Conservation (phyloP, 2,888 invertebrate genomes). For the Stenoptilia bipunctidactyla region DNA sequence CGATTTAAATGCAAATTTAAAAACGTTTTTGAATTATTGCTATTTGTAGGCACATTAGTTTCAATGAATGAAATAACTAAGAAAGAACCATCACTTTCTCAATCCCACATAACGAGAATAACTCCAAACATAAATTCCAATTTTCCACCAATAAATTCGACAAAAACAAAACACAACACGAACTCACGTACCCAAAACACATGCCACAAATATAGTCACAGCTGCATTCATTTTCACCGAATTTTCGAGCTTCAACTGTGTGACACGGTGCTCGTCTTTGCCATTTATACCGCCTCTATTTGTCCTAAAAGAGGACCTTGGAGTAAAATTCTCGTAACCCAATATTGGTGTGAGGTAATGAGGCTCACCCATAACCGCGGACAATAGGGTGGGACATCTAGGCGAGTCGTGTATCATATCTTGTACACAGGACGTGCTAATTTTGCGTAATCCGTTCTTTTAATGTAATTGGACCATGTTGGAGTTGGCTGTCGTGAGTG, state of each 20-base stretch:
- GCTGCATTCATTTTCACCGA: slow-evolving; percentile 55
- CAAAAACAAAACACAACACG: background rate
- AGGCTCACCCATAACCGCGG: slow-evolving; percentile 57
- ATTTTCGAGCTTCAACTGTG: slow-evolving; percentile 53
- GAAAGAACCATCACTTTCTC: no score
- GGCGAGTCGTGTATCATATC: slow-evolving; percentile 53
- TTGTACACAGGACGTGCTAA: slow-evolving; percentile 51
- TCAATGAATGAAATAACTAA: no score
- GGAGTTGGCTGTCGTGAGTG: no score
- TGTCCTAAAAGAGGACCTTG: slow-evolving; percentile 66
- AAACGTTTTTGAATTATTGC: no score
- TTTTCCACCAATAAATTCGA: no score
- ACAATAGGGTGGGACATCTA: slow-evolving; percentile 69
- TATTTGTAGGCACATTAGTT: no score
- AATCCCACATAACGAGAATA: no score
- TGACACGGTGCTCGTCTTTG: slow-evolving; percentile 49
- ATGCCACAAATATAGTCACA: slow-evolving; percentile 42
- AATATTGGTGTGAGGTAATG: slow-evolving; percentile 70
- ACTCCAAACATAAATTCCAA: no score
- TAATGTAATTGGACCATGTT: background rate
- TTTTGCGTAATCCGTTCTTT: background rate
- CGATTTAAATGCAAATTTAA: no score
- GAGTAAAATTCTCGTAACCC: slow-evolving; percentile 69
- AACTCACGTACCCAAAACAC: slow-evolving; percentile 52
- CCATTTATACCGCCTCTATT: slow-evolving; percentile 66